Percentiles rank a stretch among this genome's conserved stretches.
phyloP scores from a whole-genome alignment of 2,888 invertebrate genomes.

The Chymomyza amoena region DNA sequence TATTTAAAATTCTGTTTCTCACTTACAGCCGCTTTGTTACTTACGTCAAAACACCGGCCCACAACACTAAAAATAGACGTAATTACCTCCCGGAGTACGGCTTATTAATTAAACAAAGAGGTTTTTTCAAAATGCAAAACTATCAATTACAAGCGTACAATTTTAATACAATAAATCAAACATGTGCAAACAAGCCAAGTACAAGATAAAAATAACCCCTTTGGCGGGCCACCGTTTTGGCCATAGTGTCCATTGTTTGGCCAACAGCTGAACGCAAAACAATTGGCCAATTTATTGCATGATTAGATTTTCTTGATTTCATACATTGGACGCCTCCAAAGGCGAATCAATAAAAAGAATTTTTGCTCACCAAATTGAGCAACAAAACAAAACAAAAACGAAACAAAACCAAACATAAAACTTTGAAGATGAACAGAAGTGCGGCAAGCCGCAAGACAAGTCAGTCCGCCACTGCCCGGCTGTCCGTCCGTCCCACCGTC shows the following conservation, averaged over 20 bases:
- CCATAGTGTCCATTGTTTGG: conserved; percentile 30
- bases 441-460: conserved; percentile 18
- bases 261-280: conserved; percentile 38
- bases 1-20: neutral
- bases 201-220: conserved; percentile 18
- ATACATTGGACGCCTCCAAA: conserved; percentile 28
- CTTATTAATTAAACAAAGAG: conserved; percentile 44
- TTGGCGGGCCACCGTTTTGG: conserved; percentile 4
- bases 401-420: neutral
- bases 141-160: conserved; percentile 47
- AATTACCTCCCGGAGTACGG: neutral
- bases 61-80: neutral
- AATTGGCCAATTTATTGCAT: conserved; percentile 74
- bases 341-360: conserved; percentile 59
- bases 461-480: neutral
- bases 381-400: conserved; percentile 39
- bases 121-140: conserved; percentile 7
- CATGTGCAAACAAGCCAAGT: conserved; percentile 54
- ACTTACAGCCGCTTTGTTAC: neutral
- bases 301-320: conserved; percentile 59
- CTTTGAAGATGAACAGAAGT: conserved; percentile 14
- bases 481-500: neutral
- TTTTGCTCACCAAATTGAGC: conserved; percentile 54
- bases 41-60: neutral
- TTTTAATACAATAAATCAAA: conserved; percentile 58